phyloP scores from a whole-genome alignment of 2,113 vertebrate species.

The Oreotrochilus melanogaster region DNA sequence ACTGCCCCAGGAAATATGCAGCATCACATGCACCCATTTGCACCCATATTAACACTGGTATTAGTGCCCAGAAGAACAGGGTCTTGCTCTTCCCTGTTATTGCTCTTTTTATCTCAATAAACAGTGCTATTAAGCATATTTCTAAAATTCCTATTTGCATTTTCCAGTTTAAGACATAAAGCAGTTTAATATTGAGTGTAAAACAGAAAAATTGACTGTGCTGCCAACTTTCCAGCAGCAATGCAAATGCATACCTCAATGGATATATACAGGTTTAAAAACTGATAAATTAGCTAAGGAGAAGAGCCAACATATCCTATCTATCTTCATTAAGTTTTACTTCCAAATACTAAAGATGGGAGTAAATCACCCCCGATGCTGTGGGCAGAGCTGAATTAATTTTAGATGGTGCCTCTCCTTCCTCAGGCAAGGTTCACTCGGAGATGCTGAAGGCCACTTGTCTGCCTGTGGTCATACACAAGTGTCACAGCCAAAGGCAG shows the following conservation, averaged over 20 bases:
- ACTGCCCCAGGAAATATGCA: background rate
- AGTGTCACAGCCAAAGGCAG: background rate
- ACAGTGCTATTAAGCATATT: background rate
- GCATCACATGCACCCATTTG: fast-evolving
- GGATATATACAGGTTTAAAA: background rate
- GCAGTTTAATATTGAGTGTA: background rate
- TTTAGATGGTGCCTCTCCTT: background rate
- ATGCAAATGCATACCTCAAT: background rate
- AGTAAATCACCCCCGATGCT: conserved; percentile 25
- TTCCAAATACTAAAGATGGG: conserved; percentile 20
- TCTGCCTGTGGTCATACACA: fast-evolving
- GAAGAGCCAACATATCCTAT: background rate
- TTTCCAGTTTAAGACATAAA: background rate
- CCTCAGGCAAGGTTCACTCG: background rate
- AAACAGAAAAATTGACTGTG: background rate
- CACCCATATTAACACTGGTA: background rate
- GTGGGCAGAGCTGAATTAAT: background rate
- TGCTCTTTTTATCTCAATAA: background rate
- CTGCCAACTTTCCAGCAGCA: background rate
- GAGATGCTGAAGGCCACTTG: background rate
- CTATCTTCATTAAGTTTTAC: conserved; percentile 33
- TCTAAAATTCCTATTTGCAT: background rate
- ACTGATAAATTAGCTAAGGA: conserved; percentile 21
- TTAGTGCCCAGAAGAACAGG: background rate
- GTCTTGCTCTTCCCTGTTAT: background rate